phyloP scores from a whole-genome alignment of 2,888 invertebrate genomes.

The Noctua fimbriata region DNA sequence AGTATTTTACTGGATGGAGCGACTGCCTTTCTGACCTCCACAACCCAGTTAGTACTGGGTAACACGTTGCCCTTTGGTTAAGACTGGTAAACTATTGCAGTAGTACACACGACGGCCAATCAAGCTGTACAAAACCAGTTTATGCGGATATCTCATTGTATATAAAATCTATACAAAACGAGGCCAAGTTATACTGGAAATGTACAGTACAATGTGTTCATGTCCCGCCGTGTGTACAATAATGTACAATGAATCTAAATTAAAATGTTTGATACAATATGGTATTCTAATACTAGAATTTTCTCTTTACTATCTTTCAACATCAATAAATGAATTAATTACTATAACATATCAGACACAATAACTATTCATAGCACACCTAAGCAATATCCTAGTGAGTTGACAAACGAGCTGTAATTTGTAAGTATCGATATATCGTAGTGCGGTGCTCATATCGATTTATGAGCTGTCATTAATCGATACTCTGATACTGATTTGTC shows the following conservation, averaged over 20 bases:
- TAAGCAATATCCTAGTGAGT: conserved; percentile 53
- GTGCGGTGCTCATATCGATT: conserved; percentile 61
- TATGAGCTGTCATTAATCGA: conserved; percentile 67
- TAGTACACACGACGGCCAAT: no score
- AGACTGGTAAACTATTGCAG: no score
- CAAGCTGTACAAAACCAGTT: no score
- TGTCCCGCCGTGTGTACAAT: no score
- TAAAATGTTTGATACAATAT: background rate
- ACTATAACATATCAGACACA: background rate
- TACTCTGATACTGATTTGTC: conserved; percentile 60
- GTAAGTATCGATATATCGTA: conserved; percentile 67
- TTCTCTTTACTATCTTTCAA: background rate
- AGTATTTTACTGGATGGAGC: no score
- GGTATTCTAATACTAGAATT: background rate
- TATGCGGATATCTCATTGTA: no score
- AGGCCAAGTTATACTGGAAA: no score
- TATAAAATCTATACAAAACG: no score
- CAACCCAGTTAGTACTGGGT: no score
- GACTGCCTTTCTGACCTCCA: no score
- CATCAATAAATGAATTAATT: conserved; percentile 18
- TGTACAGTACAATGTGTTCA: no score
- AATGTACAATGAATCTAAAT: background rate
- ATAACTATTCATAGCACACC: conserved; percentile 29
- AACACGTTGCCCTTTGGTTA: no score
- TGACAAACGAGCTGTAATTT: conserved; percentile 65